Evolutionary conservation across 2,113 vertebrate species (phyloP).

Genomic region (Narcine bancroftii): DNA sequence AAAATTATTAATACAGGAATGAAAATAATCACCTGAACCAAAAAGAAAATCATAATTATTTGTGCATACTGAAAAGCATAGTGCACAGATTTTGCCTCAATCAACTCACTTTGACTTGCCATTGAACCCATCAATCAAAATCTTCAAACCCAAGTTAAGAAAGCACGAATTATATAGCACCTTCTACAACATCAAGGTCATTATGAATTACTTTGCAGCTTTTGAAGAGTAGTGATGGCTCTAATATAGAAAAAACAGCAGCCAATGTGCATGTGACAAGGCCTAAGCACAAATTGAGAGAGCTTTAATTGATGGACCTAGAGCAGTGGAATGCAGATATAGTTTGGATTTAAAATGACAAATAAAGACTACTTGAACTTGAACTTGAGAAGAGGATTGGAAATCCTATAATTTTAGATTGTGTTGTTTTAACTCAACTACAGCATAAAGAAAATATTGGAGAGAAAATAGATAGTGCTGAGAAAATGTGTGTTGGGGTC

Average conservation of each 20-base stretch:
- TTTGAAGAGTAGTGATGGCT: not conserved
- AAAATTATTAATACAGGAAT: not conserved
- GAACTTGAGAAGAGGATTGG: too few species aligned
- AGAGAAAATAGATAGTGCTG: too few species aligned
- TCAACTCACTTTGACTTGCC: not conserved
- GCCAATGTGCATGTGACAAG: not conserved
- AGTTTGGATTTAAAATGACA: too few species aligned
- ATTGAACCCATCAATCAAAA: not conserved
- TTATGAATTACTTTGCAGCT: not conserved
- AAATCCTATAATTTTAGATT: too few species aligned
- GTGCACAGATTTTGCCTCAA: not conserved
- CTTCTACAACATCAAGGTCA: not conserved
- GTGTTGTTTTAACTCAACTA: too few species aligned
- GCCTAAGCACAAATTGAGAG: not conserved
- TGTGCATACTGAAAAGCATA: not conserved
- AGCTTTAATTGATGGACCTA: too few species aligned
- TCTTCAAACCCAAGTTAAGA: not conserved
- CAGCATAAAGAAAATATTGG: too few species aligned
- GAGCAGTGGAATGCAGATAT: too few species aligned
- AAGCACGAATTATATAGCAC: not conserved
- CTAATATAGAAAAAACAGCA: not conserved
- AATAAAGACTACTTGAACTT: too few species aligned
- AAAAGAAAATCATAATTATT: not conserved
- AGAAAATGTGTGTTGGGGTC: too few species aligned
- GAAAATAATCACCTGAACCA: not conserved